Conservation (phyloP, 37 sponge, comb jelly and placozoan species). For the Petrosia ficiformis region DNA sequence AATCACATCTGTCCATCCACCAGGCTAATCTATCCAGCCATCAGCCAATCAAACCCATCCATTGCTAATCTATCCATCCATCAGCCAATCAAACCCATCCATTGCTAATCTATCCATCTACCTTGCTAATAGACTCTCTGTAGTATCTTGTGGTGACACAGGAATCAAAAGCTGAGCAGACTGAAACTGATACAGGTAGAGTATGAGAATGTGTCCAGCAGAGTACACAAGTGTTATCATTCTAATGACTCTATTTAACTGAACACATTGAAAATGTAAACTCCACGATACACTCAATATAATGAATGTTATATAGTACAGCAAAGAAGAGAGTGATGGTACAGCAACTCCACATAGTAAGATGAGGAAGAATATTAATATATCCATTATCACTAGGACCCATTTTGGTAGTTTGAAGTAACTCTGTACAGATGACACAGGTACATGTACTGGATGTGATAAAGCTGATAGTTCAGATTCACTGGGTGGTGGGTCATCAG, state of each 20-base stretch:
- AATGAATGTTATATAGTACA: conserved; percentile 57
- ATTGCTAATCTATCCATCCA: background rate
- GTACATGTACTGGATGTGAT: background rate
- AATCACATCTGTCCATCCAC: too few species aligned
- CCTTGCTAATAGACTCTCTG: conserved; percentile 40
- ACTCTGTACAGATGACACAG: conserved; percentile 6
- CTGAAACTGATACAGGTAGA: conserved; percentile 82
- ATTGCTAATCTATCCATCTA: background rate
- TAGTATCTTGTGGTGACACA: conserved; percentile 1
- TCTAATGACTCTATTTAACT: conserved; percentile 11
- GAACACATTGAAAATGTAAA: conserved; percentile 21
- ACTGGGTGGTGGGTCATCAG: background rate
- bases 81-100: background rate
- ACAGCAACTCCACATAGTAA: conserved; percentile 41
- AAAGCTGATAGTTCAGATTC: background rate
- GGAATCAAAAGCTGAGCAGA: conserved; percentile 27
- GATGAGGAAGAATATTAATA: background rate
- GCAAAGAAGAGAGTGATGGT: conserved; percentile 43
- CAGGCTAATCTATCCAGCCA: too few species aligned
- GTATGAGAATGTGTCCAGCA: conserved; percentile 55
- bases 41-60: background rate
- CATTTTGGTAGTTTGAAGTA: background rate
- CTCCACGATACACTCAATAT: conserved; percentile 42
- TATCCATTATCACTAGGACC: background rate
- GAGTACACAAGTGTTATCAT: conserved; percentile 33